These are phyloP conservation scores for Zosterops lateralis DNA, from an alignment of 2,113 vertebrate species.

Conservation along the genomic window DNA sequence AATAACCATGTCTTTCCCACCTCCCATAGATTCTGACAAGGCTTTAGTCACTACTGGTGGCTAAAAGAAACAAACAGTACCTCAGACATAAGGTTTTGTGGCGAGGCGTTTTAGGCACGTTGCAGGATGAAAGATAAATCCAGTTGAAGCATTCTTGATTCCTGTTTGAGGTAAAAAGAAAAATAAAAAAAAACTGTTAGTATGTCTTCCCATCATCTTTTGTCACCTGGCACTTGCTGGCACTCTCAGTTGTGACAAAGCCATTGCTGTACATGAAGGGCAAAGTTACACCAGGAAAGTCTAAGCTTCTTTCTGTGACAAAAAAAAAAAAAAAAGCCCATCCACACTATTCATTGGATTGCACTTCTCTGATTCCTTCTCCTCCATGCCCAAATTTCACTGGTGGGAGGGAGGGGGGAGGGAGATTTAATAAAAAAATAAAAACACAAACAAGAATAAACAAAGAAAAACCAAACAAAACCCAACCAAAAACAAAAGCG, in stretches of 20 bases:
- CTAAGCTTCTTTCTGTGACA: background rate
- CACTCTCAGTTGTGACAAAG: background rate
- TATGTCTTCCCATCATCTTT: background rate
- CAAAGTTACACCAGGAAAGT: background rate
- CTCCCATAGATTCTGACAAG: background rate
- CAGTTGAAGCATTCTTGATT: background rate
- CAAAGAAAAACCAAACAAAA: background rate
- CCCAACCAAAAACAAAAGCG: rapidly evolving
- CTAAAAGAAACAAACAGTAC: background rate
- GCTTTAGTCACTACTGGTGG: background rate
- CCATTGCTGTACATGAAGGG: background rate
- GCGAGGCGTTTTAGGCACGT: background rate
- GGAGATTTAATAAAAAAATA: background rate
- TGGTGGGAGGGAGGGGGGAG: rapidly evolving
- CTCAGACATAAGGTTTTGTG: background rate
- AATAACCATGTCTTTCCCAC: background rate
- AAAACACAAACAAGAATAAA: background rate
- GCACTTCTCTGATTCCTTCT: background rate
- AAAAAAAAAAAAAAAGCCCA: background rate
- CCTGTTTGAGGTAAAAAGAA: background rate
- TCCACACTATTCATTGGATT: background rate
- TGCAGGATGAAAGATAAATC: background rate
- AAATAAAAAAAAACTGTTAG: background rate
- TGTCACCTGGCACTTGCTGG: background rate
- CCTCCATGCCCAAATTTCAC: background rate